Conservation (phyloP, 2,888 invertebrate genomes). For the Apocheima hispidaria region DNA sequence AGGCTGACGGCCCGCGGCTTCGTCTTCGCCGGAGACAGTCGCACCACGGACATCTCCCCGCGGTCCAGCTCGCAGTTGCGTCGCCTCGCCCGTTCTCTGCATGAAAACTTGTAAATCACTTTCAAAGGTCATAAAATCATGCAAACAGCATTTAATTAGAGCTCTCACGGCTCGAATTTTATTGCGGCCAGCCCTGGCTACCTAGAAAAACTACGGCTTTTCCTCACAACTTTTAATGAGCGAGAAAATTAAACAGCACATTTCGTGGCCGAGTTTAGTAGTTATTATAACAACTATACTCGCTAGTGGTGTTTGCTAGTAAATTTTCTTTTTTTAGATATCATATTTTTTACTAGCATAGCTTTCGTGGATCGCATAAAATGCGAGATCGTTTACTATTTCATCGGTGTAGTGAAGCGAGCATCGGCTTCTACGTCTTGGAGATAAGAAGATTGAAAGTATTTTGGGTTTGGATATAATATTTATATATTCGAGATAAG, state of each 20-base stretch:
- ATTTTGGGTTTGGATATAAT: conserved; percentile 27
- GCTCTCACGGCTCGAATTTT: not conserved
- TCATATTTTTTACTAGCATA: conserved; percentile 17
- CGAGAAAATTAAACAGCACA: conserved; percentile 12
- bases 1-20: conserved; percentile 74
- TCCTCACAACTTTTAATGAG: conserved; percentile 12
- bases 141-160: conserved; percentile 17
- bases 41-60: conserved; percentile 93
- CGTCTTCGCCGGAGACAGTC: conserved; percentile 81
- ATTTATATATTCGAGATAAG: conserved; percentile 39
- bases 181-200: conserved; percentile 1
- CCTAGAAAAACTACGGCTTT: conserved; percentile 18
- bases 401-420: conserved; percentile 26
- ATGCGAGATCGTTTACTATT: conserved; percentile 30
- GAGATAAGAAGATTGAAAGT: conserved; percentile 36
- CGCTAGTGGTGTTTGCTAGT: not conserved
- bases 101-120: not conserved
- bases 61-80: conserved; percentile 93
- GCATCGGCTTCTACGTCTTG: conserved; percentile 24
- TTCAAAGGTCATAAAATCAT: conserved; percentile 3
- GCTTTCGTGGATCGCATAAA: conserved; percentile 28
- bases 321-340: conserved; percentile 15
- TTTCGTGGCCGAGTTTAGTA: conserved; percentile 11
- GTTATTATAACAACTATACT: not conserved
- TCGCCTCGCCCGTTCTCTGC: conserved; percentile 91